Base-by-base conservation (phyloP, 2,797 vertebrate species). In the Myotis myotis region DNA sequence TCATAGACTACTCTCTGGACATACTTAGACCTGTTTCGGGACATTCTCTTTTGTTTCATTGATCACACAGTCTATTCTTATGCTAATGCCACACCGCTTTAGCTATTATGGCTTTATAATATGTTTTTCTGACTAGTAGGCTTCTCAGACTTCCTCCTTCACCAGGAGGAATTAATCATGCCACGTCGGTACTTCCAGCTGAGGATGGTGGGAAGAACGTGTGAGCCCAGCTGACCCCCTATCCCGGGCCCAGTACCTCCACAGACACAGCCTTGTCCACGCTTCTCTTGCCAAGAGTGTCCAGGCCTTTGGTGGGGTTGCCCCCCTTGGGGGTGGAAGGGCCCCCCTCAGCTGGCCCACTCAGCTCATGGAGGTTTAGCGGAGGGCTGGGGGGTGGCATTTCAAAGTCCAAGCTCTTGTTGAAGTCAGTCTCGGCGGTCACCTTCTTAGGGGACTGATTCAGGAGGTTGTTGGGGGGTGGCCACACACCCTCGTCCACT, bases 401-500 rank as follows among this genome's bases (percentile, higher is more conserved):
- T 91, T 99, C 99, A 49, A 99, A 98, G 95, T 99, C 99, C 75
- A 99, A 92, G 94, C 98, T 98, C 97, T 99, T 99, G 94, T 98
- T 97, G 97, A 99, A 99, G 68, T 99, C 99, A 0, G 95, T 90
- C 93, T 98, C 98, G 0, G 98, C 97, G 0, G 99, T 98, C 17
- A 98, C 98, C 97, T 99, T 99, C 98, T 99, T 99, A 70, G 98
- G 98, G 33, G 99, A 99, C 66, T 99, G 98, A 97, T 75, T 99
- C 49, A 99, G 98, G 80, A 98, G 99, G 97, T 98, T 99, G 95
- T 99, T 98, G 68, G 99, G 98, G 62, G 98, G 98, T 95, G 98
- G 99, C 99, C 99, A 99, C 53, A 99, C 97, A 0, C 99, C 99
- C 91, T 99, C 99, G 0, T 99, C 99, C 87, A 99, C 99, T 98